These are phyloP conservation scores for Pholis gunnellus DNA, from an alignment of 2,113 vertebrate genomes.

Conservation along the genomic window DNA sequence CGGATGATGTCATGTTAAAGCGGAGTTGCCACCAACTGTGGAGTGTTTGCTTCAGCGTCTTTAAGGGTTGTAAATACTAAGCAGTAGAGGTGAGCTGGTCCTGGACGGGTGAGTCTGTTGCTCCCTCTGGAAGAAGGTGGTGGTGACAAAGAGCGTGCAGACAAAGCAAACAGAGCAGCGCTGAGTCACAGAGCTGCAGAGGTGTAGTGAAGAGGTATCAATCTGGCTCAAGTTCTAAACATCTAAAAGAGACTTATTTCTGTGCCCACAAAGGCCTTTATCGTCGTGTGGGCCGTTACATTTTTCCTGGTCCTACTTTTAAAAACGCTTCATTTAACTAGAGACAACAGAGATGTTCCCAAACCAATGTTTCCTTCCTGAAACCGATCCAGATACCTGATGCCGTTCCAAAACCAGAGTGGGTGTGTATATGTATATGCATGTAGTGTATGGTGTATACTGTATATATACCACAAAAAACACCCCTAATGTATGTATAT, in stretches of 20 bases:
- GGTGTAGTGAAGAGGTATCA: neutral
- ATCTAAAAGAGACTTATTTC: neutral
- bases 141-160: neutral
- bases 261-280: neutral
- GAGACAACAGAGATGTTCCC: too few relatives aligned
- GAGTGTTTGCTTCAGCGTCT: too few relatives aligned
- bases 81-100: slow-evolving; percentile 1
- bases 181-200: neutral
- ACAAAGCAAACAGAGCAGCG: neutral
- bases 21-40: neutral
- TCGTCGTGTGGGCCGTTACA: neutral
- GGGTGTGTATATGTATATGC: too few relatives aligned
- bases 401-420: too few relatives aligned
- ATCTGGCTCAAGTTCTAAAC: neutral
- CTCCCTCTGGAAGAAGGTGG: neutral
- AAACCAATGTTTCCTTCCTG: too few relatives aligned
- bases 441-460: too few relatives aligned
- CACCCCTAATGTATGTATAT: too few relatives aligned
- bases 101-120: neutral
- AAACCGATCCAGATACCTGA: too few relatives aligned
- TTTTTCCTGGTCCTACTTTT: neutral
- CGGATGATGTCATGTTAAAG: neutral
- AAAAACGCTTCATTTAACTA: too few relatives aligned
- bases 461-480: too few relatives aligned
- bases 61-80: neutral